Conservation (phyloP, 1,140 invertebrate species). For the Chymomyza costata region DNA sequence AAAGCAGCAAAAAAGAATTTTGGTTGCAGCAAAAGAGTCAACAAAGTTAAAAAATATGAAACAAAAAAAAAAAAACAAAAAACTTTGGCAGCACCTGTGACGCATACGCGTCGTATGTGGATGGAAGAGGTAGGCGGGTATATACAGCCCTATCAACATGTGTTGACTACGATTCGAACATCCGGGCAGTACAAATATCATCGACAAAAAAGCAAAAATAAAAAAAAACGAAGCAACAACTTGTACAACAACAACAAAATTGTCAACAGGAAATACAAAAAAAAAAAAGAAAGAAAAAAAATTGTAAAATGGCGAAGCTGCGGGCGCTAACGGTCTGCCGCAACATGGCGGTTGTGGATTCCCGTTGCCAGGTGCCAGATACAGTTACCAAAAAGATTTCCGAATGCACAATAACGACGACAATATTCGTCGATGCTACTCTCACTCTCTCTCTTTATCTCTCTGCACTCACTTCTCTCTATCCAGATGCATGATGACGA, state of each 20-base stretch:
- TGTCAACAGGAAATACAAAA: conserved; percentile 69
- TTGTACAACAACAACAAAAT: conserved; percentile 46
- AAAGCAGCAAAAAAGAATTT: conserved; percentile 36
- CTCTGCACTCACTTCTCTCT: too few species aligned
- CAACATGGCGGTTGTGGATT: neutral
- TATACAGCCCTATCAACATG: too few species aligned
- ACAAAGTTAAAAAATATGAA: neutral
- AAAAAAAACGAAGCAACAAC: neutral
- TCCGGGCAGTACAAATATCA: conserved; percentile 38
- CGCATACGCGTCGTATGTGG: conserved; percentile 49
- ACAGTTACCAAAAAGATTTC: too few species aligned
- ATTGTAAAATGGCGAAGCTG: conserved; percentile 4
- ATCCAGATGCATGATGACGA: conserved; percentile 42
- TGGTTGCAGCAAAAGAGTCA: neutral
- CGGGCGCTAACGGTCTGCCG: conserved; percentile 4
- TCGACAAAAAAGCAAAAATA: conserved; percentile 30
- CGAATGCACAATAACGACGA: neutral
- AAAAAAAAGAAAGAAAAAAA: neutral
- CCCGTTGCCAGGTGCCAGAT: too few species aligned
- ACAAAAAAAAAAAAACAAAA: conserved; percentile 13
- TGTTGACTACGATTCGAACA: conserved; percentile 37
- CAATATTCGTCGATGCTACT: conserved; percentile 21
- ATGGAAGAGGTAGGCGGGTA: conserved; percentile 35
- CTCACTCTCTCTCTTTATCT: neutral
- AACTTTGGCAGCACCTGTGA: conserved; percentile 57